Evolutionary conservation across 1,140 invertebrate species (phyloP), one percentile per base, ranked within the genome.

Genomic region (Drosophila takahashii): DNA sequence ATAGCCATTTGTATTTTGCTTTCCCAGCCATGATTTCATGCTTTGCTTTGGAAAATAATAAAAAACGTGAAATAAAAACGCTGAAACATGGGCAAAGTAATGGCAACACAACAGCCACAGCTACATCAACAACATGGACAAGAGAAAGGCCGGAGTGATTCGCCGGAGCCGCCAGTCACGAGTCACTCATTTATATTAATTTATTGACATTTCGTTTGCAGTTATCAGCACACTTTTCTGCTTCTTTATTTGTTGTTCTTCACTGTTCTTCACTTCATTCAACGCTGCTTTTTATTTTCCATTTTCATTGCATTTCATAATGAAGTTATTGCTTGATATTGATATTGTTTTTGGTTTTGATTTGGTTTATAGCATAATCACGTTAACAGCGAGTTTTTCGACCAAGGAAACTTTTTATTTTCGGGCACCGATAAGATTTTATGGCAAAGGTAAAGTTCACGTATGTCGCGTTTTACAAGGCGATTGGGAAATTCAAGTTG

Each of bases 181-280:
- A 85, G 81, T 83, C 75, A 77, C 75, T 87, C 83, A 83, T 83
- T 86, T 87, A 83, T 83, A 87, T 87, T 87, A 87, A 87, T 86
- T 86, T 87, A 86, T 86, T 86, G 83, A 76, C 84, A 79, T 83
- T 86, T 78, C 45, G 64, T 62, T 79, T 57, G 47, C 47, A 84
- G 61, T 77, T 84, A 85, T 85, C 81, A 81, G 73, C 47, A 36
- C 41, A 72, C 45, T 57, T 39, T 56, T 70, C 50, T 54, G 37
- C 41, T 42, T 65, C 42, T 66, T 61, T 44, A 64, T 65, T 79
- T 73, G 45, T 67, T 58, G 22, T 37, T 56, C 45, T 29, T 51
- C 54, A 15, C n/a, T 59, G 59, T 39, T 36, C 29, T 6, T n/a
- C n/a, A 3, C 22, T 22, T 22, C 22, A 22, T 42, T 53, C 9